phyloP scores from a whole-genome alignment of 2,888 invertebrate species.

The Temnothorax rugatulus region DNA sequence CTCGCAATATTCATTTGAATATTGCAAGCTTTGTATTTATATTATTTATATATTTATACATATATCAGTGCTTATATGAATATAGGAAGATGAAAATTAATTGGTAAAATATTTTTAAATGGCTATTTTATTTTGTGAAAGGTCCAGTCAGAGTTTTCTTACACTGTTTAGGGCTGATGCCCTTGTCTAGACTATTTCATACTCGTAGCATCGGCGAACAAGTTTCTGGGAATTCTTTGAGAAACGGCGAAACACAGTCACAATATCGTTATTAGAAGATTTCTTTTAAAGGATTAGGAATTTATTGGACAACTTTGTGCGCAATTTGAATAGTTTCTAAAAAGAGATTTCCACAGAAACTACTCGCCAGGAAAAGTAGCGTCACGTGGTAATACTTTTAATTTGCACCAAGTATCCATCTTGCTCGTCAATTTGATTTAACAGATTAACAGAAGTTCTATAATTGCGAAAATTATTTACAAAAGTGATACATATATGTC shows the following conservation, averaged over 20 bases:
- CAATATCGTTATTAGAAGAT: background rate
- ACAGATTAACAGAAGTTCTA: background rate
- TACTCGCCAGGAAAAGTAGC: slow-evolving; percentile 36
- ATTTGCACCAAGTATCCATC: background rate
- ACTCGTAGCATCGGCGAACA: slow-evolving; percentile 27
- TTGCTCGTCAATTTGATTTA: slow-evolving; percentile 4
- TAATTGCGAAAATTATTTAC: slow-evolving; percentile 18
- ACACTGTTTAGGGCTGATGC: slow-evolving; percentile 25
- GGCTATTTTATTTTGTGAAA: slow-evolving; percentile 11
- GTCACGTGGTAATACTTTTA: slow-evolving; percentile 50
- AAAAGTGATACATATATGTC: background rate
- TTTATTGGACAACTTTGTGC: background rate
- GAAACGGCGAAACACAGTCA: slow-evolving; percentile 7
- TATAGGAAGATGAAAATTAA: background rate
- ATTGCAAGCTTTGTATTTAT: slow-evolving; percentile 1
- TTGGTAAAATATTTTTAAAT: background rate
- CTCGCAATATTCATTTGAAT: background rate
- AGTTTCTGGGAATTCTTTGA: slow-evolving; percentile 16
- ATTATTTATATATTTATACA: slow-evolving; percentile 22
- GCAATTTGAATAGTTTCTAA: slow-evolving; percentile 24
- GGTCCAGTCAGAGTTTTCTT: slow-evolving; percentile 20
- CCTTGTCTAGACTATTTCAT: slow-evolving; percentile 41
- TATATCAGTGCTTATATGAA: background rate
- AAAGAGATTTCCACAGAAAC: slow-evolving; percentile 20
- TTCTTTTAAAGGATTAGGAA: slow-evolving; percentile 3